phyloP scores from a whole-genome alignment of 1,140 invertebrate species.

The Ceratoteleas bidentatus region DNA sequence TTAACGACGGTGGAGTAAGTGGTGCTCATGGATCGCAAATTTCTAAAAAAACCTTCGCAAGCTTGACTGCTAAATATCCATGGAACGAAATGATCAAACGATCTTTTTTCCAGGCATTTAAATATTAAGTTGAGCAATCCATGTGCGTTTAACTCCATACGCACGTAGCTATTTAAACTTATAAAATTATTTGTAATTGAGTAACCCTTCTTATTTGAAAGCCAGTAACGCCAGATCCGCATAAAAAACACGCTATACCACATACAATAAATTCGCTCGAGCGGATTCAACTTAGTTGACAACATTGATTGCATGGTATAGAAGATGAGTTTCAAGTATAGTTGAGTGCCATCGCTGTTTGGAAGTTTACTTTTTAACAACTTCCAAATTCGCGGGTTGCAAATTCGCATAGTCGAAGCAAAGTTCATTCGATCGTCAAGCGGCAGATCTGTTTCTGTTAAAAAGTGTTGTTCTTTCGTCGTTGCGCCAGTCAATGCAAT shows the following conservation, averaged over 20 bases:
- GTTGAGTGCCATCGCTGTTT: conserved; percentile 6
- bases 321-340: conserved; percentile 14
- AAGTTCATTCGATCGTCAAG: conserved; percentile 36
- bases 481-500: background rate
- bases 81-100: background rate
- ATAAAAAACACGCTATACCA: conserved; percentile 30
- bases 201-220: conserved; percentile 12
- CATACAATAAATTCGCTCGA: conserved; percentile 28
- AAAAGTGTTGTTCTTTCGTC: conserved; percentile 22
- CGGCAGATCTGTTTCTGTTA: conserved; percentile 8
- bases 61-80: conserved; percentile 11
- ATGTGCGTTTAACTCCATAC: conserved; percentile 3
- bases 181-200: conserved; percentile 14
- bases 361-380: conserved; percentile 13
- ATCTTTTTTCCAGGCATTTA: background rate
- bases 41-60: conserved; percentile 9
- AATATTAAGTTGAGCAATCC: conserved; percentile 5
- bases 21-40: conserved; percentile 7
- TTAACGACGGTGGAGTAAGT: conserved; percentile 24
- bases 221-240: conserved; percentile 24
- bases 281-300: conserved; percentile 4
- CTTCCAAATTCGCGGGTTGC: conserved; percentile 25
- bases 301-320: background rate
- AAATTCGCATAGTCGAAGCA: conserved; percentile 25
- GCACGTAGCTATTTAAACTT: conserved; percentile 12